phyloP scores from a whole-genome alignment of 2,113 vertebrate species.

The Psilopsiagon aurifrons region DNA sequence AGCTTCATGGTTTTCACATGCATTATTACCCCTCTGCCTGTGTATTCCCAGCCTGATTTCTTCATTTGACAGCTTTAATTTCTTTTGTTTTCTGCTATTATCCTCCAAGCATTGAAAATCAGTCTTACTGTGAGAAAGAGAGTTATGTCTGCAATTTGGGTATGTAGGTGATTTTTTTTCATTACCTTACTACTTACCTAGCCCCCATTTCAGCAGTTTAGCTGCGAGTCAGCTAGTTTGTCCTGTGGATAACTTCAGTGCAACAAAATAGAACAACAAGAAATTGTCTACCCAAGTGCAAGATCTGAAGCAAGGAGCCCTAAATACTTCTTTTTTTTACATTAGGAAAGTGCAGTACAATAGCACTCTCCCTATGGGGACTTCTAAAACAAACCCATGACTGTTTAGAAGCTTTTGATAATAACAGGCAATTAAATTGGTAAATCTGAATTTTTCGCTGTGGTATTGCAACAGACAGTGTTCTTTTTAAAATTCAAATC shows the following conservation, averaged over 20 bases:
- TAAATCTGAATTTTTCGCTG: conserved; percentile 42
- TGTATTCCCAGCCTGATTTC: neutral
- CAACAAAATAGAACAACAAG: neutral
- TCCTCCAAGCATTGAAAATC: neutral
- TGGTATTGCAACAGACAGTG: neutral
- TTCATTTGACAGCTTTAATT: conserved; percentile 37
- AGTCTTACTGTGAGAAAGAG: neutral
- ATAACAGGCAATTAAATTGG: conserved; percentile 15
- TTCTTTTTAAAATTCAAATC: conserved; percentile 29
- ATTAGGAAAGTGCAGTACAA: neutral
- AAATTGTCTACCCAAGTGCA: neutral
- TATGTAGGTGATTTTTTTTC: neutral
- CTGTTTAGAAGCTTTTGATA: conserved; percentile 40
- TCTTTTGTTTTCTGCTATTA: conserved; percentile 1
- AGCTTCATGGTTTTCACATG: neutral
- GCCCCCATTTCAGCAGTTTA: neutral
- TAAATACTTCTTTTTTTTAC: neutral
- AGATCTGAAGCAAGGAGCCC: neutral
- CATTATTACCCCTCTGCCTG: neutral
- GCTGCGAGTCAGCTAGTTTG: neutral
- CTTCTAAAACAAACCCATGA: neutral
- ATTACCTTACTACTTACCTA: neutral
- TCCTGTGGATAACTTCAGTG: neutral
- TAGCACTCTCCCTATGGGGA: neutral
- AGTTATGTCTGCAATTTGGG: neutral